Evolutionary conservation across 1,140 invertebrate species (phyloP).

Genomic region (Trypoxylus dichotomus): DNA sequence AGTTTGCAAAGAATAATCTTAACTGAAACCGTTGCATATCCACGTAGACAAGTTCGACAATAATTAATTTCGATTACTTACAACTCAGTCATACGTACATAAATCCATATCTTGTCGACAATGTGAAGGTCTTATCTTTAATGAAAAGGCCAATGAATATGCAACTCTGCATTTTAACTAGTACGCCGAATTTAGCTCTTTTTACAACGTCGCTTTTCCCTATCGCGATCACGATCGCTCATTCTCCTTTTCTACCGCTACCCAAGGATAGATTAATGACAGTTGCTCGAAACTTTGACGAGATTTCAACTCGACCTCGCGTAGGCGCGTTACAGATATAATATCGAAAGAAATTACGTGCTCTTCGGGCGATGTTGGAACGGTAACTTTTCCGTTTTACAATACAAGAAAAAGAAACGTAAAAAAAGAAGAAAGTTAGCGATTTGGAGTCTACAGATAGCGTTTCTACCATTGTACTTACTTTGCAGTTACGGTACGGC

Average conservation of each 20-base stretch:
- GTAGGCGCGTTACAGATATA: neutral
- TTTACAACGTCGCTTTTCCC: neutral
- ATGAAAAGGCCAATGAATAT: neutral
- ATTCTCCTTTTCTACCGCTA: neutral
- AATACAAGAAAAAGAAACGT: neutral
- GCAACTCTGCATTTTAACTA: neutral
- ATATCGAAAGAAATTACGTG: neutral
- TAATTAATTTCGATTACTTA: too few species aligned
- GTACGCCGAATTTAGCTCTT: neutral
- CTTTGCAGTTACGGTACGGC: neutral
- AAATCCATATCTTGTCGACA: too few species aligned
- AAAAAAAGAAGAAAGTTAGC: neutral
- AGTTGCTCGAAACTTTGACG: slow-evolving; percentile 3
- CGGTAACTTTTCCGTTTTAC: neutral
- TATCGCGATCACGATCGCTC: neutral
- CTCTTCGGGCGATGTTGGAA: neutral
- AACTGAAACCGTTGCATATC: too few species aligned
- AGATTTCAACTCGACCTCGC: neutral
- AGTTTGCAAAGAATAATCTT: too few species aligned
- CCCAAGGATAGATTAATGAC: neutral
- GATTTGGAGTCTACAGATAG: neutral
- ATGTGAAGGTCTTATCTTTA: too few species aligned
- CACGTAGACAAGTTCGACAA: too few species aligned
- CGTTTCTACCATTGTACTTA: neutral
- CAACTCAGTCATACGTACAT: too few species aligned